Base-by-base conservation (phyloP, 1,140 invertebrate genomes). In the Probaryconus sp. region DNA sequence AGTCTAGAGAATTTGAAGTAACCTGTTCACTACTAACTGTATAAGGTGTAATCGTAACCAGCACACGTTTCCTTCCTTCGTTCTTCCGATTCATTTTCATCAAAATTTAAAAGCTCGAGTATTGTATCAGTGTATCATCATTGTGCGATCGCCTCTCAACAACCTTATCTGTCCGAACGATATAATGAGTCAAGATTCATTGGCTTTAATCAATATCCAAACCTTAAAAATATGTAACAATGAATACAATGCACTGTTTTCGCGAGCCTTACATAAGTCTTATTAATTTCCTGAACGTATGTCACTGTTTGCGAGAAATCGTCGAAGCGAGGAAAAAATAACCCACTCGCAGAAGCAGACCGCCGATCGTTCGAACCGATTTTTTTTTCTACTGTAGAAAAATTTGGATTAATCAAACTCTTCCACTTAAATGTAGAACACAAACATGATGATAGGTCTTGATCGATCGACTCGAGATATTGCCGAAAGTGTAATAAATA, bases 1-100 rank as follows among this genome's bases (percentile, higher is more conserved):
- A n/a, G n/a, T n/a, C n/a, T 24, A 24, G 7, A 24, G 3, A 24
- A 24, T 24, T 24, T 24, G 3, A 24, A 24, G 3, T 24, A 48
- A 14, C 2, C 3, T 30, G 21, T 17, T 3, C 10, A 43, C 16
- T 74, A 83, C 83, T 81, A 82, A 84, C 83, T 7, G 61, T 78
- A 33, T 84, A 84, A 21, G 83, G 83, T 31, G 81, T 83, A 21
- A 84, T 80, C 11, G 79, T 82, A 24, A 84, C 81, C 38, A 84
- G 20, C 18, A 67, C 55, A 10, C 61, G 75, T 37, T 76, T 81
- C 31, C 26, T 73, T 24, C n/a, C 13, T 5, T 47, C 42, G 16
- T 3, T 35, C 13, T 28, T 45, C 6, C 42, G 30, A 13, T 14
- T 60, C 55, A 60, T 60, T 24, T 43, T 40, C 13, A 28, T 21